These are phyloP conservation scores for Propithecus deckenii DNA, from an alignment of 2,797 vertebrate genomes.

Conservation along the genomic window DNA sequence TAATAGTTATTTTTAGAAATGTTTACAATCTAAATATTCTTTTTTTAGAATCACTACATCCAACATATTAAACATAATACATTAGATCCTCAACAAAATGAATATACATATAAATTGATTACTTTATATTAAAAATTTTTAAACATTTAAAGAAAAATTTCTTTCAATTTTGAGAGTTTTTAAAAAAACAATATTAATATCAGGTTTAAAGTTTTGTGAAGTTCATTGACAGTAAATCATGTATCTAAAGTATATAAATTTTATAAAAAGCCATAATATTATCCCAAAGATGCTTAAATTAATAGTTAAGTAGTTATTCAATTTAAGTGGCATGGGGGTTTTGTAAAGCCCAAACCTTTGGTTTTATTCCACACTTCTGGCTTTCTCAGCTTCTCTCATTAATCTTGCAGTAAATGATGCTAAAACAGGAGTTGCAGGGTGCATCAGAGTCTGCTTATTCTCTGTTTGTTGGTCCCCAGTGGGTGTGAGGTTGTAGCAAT, in stretches of 20 bases:
- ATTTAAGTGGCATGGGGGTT: not conserved
- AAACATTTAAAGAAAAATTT: slow-evolving; percentile 28
- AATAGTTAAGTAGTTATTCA: not conserved
- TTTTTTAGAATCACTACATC: not conserved
- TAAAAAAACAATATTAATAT: not conserved
- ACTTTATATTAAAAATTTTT: slow-evolving; percentile 6
- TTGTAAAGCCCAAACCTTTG: not conserved
- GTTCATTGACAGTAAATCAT: not conserved
- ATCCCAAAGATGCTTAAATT: not conserved
- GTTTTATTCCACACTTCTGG: slow-evolving; percentile 29
- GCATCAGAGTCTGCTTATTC: slow-evolving; percentile 57
- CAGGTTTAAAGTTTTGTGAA: not conserved
- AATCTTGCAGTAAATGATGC: slow-evolving; percentile 76
- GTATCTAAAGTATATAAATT: not conserved
- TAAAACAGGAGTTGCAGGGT: slow-evolving; percentile 60
- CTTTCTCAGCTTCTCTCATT: slow-evolving; percentile 69
- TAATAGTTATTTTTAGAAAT: not conserved
- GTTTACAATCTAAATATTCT: not conserved
- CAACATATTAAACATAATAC: not conserved
- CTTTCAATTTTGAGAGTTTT: not conserved
- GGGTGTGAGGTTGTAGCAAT: slow-evolving; percentile 68
- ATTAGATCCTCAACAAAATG: not conserved
- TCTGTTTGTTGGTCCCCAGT: slow-evolving; percentile 73
- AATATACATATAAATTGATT: not conserved
- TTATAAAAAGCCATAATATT: not conserved